Evolutionary conservation across 2,888 invertebrate genomes (phyloP), one percentile per base, ranked within the genome.

Genomic region (Panopea generosa): DNA sequence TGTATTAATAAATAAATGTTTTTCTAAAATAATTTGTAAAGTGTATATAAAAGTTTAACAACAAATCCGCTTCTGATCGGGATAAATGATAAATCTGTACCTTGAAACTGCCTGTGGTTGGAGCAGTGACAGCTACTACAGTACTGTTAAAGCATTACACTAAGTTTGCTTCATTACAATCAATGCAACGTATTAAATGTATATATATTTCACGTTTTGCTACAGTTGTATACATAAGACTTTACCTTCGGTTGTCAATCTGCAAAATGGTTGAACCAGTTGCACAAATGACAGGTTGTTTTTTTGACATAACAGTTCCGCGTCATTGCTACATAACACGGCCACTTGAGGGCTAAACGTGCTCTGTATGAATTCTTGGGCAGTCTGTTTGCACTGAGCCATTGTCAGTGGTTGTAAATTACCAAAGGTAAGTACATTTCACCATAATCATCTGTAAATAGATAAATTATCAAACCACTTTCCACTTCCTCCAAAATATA

Each of bases 231-330:
- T n/a, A n/a, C n/a, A n/a, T n/a, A n/a, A n/a, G n/a, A n/a, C n/a
- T n/a, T 77, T 79, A 93, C 93, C 92, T 94, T 97, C 96, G 79
- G 95, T 94, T 84, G 94, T 95, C 90, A 96, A 91, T 91, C 95
- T 94, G 92, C 96, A 95, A 92, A 98, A 99, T 0, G 98, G 98
- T 91, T 97, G 97, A 63, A 98, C 93, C 78, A 99, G 93, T 93
- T 98, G 97, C 63, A 96, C 95, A 91, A 98, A 97, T 40, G 96
- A 95, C 77, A 99, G 94, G 93, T 98, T 97, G 93, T 98, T 98
- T 91, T 97, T 97, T 85, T 95, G 95, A 89, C 98, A 97, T 68
- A 96, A 94, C 89, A 95, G 95, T 88, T 98, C 97, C 14, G 97
- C 98, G 92, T 95, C 95, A 49, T 95, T 94, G 89, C 97, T 97